phyloP scores from a whole-genome alignment of 2,797 vertebrate genomes.

The Catharus ustulatus region DNA sequence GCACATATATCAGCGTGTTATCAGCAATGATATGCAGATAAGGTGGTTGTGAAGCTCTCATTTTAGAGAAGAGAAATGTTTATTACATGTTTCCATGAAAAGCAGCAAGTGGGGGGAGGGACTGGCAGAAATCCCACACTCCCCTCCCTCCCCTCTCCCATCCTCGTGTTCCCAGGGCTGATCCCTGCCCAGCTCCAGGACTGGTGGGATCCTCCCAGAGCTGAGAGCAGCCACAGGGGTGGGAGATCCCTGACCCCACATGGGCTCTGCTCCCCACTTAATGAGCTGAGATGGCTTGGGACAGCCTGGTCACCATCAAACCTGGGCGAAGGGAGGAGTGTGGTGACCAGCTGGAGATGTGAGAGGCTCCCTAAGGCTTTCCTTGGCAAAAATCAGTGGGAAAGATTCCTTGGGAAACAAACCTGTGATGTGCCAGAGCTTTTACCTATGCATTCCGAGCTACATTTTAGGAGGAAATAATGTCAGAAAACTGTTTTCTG shows the following conservation, averaged over 20 bases:
- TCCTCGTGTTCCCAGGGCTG: not conserved
- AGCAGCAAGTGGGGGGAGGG: not conserved
- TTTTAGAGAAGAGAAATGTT: not conserved
- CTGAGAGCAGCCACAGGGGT: not conserved
- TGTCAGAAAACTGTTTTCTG: not conserved
- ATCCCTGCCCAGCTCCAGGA: not conserved
- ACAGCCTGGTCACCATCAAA: not conserved
- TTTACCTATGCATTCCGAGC: not conserved
- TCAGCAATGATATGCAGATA: not conserved
- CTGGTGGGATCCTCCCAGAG: not conserved
- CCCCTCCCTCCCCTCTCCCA: not conserved
- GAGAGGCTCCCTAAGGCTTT: not conserved
- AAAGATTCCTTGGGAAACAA: not conserved
- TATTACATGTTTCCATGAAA: not conserved
- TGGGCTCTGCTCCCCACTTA: fast-evolving
- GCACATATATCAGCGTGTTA: slow-evolving; percentile 4
- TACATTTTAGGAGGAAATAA: not conserved
- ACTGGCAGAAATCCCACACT: not conserved
- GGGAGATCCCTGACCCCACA: not conserved
- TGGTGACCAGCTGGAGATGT: not conserved
- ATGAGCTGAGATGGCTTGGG: not conserved
- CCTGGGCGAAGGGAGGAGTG: fast-evolving
- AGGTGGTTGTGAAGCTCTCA: not conserved
- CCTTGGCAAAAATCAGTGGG: not conserved
- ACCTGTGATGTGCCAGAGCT: not conserved